phyloP scores from a whole-genome alignment of 2,888 invertebrate species.

The Pterostichus madidus region DNA sequence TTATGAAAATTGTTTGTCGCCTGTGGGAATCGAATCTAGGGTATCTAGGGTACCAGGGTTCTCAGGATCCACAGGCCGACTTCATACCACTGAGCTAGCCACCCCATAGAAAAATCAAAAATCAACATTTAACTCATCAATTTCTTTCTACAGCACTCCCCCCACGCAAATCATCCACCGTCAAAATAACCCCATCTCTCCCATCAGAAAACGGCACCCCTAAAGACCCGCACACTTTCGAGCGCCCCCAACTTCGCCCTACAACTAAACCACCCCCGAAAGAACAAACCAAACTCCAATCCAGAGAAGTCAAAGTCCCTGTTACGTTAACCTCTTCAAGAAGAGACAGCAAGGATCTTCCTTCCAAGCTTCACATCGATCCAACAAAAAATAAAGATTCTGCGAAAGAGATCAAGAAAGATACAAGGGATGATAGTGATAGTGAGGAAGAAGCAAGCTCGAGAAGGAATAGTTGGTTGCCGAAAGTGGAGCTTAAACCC shows the following conservation, averaged over 20 bases:
- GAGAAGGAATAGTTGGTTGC: slow-evolving; percentile 23
- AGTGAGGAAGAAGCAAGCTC: not conserved
- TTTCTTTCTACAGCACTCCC: not conserved
- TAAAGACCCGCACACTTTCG: slow-evolving; percentile 55
- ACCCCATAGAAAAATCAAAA: no score
- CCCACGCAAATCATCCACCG: not conserved
- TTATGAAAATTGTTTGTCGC: no score
- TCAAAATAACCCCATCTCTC: slow-evolving; percentile 68
- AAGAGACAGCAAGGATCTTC: slow-evolving; percentile 12
- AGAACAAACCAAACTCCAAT: slow-evolving; percentile 70
- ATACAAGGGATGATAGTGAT: not conserved
- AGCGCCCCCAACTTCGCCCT: slow-evolving; percentile 33
- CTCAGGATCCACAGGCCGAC: no score
- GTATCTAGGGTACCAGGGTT: no score
- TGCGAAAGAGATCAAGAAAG: not conserved
- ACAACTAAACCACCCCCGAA: slow-evolving; percentile 66
- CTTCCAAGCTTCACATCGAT: no score
- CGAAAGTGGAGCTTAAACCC: slow-evolving; percentile 9
- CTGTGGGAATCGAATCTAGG: no score
- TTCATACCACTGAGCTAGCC: no score
- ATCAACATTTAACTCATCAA: no score
- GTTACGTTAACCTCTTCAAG: slow-evolving; percentile 69
- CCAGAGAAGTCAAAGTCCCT: slow-evolving; percentile 76
- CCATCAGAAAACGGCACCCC: slow-evolving; percentile 69
- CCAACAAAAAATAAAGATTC: not conserved